Conservation (phyloP, 2,888 invertebrate species). For the Drosophila barbarae region DNA sequence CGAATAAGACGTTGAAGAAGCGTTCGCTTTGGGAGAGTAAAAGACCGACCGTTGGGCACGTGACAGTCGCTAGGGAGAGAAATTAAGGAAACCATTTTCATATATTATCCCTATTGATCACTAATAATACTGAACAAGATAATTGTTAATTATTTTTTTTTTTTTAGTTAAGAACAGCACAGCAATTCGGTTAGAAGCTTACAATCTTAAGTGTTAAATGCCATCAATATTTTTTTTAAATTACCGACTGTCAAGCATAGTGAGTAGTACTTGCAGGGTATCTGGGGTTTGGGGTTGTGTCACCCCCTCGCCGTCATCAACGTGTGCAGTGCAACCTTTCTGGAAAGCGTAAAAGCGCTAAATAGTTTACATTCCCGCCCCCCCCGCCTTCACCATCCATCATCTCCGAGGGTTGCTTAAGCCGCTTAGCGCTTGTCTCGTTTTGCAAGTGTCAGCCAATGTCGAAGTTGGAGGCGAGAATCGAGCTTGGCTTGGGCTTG, state of each 20-base stretch:
- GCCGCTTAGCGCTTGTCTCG: conserved; percentile 54
- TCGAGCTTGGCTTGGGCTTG: conserved; percentile 27
- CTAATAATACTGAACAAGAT: background rate
- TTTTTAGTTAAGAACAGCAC: too few relatives aligned
- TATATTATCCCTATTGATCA: background rate
- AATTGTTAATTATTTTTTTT: too few relatives aligned
- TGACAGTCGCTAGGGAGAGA: background rate
- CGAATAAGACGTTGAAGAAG: background rate
- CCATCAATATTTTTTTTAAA: too few relatives aligned
- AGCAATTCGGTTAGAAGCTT: too few relatives aligned
- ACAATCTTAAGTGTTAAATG: too few relatives aligned
- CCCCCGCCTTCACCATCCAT: background rate
- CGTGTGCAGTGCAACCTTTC: conserved; percentile 24
- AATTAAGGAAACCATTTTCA: background rate
- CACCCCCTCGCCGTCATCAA: conserved; percentile 12
- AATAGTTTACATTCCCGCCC: conserved; percentile 35
- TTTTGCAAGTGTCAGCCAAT: conserved; percentile 38
- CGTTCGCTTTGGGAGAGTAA: background rate
- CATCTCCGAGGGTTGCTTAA: conserved; percentile 45
- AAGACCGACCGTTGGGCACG: background rate
- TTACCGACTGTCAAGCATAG: too few relatives aligned
- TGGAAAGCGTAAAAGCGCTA: conserved; percentile 43
- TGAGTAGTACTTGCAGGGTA: background rate
- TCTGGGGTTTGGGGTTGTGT: conserved; percentile 16
- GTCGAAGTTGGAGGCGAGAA: conserved; percentile 12